Conservation (phyloP, 2,797 vertebrate species). For the Acestrorhynchus altus region DNA sequence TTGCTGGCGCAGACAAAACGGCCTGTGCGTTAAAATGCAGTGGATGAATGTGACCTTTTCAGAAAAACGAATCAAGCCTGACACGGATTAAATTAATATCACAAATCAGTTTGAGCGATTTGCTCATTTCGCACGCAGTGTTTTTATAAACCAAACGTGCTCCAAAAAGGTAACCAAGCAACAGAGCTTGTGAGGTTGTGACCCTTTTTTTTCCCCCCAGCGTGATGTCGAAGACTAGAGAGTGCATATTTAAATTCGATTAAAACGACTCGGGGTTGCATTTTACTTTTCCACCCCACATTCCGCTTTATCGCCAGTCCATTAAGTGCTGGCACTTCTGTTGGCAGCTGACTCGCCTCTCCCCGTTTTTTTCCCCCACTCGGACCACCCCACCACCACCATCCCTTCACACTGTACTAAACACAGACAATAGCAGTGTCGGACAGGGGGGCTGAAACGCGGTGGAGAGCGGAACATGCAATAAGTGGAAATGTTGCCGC, state of each 20-base stretch:
- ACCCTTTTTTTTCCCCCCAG: constrained; percentile 41
- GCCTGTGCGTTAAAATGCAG: constrained; percentile 44
- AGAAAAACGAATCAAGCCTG: constrained; percentile 51
- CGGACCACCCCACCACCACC: constrained; percentile 4
- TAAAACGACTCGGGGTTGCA: constrained; percentile 52
- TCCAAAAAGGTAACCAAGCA: constrained; percentile 57
- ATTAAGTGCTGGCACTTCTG: constrained; percentile 55
- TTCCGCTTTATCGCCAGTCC: constrained; percentile 56
- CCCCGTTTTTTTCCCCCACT: constrained; percentile 27
- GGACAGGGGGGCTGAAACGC: background rate
- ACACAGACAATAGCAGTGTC: constrained; percentile 43
- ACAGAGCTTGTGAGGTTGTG: constrained; percentile 41
- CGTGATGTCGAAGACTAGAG: constrained; percentile 29
- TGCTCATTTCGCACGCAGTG: constrained; percentile 52
- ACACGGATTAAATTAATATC: constrained; percentile 63
- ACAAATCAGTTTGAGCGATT: constrained; percentile 62
- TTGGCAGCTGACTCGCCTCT: constrained; percentile 43
- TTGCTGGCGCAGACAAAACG: constrained; percentile 30
- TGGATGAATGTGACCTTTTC: constrained; percentile 57
- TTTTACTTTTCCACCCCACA: constrained; percentile 49
- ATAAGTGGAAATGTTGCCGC: constrained; percentile 25
- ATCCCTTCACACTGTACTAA: constrained; percentile 49
- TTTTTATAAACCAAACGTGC: constrained; percentile 49
- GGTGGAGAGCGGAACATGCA: constrained; percentile 14
- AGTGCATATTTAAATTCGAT: constrained; percentile 59